phyloP scores from a whole-genome alignment of 1,140 invertebrate species.

The Rhynchophorus ferrugineus region DNA sequence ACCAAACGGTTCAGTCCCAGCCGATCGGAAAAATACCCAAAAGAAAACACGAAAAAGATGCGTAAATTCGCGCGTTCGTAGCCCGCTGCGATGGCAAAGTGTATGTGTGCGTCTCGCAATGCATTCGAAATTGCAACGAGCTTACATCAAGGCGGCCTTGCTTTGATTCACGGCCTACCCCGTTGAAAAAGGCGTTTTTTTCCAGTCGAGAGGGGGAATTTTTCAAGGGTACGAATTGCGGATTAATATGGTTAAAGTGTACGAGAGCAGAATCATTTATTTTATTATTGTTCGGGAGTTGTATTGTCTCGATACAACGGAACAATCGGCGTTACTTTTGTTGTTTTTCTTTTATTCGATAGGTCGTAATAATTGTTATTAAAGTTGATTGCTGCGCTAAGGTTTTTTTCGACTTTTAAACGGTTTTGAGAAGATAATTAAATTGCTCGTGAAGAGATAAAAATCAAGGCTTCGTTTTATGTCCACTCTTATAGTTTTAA shows the following conservation, averaged over 20 bases:
- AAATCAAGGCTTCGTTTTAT: too few species aligned
- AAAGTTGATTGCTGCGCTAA: too few species aligned
- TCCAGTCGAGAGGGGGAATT: constrained; percentile 14
- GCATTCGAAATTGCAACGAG: constrained; percentile 23
- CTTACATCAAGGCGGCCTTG: constrained; percentile 22
- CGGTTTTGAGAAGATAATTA: too few species aligned
- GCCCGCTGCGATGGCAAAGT: constrained; percentile 20
- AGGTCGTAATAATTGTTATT: too few species aligned
- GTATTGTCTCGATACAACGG: too few species aligned
- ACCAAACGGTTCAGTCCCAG: not conserved
- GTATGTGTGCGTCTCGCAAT: constrained; percentile 24
- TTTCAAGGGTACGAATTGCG: constrained; percentile 20
- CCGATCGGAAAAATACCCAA: not conserved
- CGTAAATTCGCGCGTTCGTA: constrained; percentile 14
- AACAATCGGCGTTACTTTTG: too few species aligned
- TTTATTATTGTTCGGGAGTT: too few species aligned
- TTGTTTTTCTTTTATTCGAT: too few species aligned
- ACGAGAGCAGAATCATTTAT: too few species aligned
- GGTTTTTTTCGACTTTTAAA: too few species aligned
- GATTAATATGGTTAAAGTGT: constrained; percentile 8
- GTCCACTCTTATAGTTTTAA: too few species aligned
- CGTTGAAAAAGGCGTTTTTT: constrained; percentile 22
- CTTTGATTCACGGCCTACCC: constrained; percentile 21
- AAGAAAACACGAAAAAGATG: constrained; percentile 16
- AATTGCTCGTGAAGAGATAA: too few species aligned